A percentile compares a stretch with the other conserved stretches of the same genome.
Evolutionary conservation across 2,113 vertebrate genomes (phyloP).

Genomic region (Cryptoleucopteryx plumbea): DNA sequence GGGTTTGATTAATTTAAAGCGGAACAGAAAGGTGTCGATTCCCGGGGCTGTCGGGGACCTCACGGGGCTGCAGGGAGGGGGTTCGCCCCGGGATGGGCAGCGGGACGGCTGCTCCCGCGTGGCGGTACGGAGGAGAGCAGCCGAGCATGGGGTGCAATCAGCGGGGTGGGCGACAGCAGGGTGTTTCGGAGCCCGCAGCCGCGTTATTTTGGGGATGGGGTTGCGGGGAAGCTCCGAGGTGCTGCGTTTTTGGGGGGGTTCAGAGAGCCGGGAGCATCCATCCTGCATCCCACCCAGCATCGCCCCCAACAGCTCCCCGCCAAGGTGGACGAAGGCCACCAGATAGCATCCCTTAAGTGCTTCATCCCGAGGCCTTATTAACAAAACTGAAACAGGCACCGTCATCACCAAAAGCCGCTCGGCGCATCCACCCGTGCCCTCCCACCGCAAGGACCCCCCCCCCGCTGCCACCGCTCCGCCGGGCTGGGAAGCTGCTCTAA

Average conservation of each 20-base stretch:
- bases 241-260: rapidly evolving
- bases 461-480: neutral
- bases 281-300: neutral
- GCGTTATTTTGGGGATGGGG: rapidly evolving
- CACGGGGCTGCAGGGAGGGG: conserved; percentile 41
- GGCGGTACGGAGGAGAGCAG: rapidly evolving
- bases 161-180: rapidly evolving
- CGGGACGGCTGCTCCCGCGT: rapidly evolving
- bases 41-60: conserved; percentile 56
- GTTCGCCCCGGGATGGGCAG: rapidly evolving
- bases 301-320: rapidly evolving
- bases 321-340: rapidly evolving
- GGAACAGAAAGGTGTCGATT: conserved; percentile 76
- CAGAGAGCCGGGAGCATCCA: neutral
- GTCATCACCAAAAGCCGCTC: rapidly evolving
- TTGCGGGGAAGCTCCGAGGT: neutral
- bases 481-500: neutral
- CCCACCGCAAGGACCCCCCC: neutral
- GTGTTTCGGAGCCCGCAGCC: rapidly evolving
- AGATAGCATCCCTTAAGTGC: rapidly evolving
- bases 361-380: neutral
- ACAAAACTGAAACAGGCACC: rapidly evolving
- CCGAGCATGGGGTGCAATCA: rapidly evolving
- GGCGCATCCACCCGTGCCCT: neutral
- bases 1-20: conserved; percentile 81